A percentile compares a stretch with the other conserved stretches of the same genome.
phyloP scores from a whole-genome alignment of 2,113 vertebrate genomes.

The Phyllostomus discolor region DNA sequence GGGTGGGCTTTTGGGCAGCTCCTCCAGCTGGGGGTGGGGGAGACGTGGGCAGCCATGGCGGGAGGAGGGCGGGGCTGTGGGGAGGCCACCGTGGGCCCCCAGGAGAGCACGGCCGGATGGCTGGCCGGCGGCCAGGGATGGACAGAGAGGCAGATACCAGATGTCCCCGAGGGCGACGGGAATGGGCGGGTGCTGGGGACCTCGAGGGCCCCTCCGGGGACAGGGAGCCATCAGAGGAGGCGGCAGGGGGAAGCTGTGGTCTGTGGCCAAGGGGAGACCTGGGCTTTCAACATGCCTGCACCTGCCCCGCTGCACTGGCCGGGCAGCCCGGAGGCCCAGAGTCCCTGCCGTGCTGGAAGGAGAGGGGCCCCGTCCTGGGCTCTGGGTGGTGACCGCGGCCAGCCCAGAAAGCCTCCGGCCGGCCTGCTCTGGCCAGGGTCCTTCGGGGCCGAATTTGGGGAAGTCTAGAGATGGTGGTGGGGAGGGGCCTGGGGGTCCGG shows the following conservation, averaged over 20 bases:
- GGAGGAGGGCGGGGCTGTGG: background rate
- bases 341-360: background rate
- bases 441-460: background rate
- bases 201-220: background rate
- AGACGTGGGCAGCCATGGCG: fast-evolving
- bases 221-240: background rate
- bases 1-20: background rate
- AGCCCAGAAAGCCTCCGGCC: background rate
- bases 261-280: background rate
- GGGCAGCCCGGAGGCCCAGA: background rate
- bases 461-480: background rate
- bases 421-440: background rate
- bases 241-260: background rate
- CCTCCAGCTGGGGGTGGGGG: background rate
- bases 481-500: background rate
- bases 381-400: background rate
- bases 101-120: background rate
- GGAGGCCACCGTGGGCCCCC: background rate
- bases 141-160: background rate
- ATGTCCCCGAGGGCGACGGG: background rate
- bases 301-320: background rate
- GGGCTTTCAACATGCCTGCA: background rate
- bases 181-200: background rate
- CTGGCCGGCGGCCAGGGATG: fast-evolving
- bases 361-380: background rate